A percentile compares a stretch with the other conserved stretches of the same genome.
phyloP scores from a whole-genome alignment of 1,140 invertebrate species.

The Penaeus japonicus region DNA sequence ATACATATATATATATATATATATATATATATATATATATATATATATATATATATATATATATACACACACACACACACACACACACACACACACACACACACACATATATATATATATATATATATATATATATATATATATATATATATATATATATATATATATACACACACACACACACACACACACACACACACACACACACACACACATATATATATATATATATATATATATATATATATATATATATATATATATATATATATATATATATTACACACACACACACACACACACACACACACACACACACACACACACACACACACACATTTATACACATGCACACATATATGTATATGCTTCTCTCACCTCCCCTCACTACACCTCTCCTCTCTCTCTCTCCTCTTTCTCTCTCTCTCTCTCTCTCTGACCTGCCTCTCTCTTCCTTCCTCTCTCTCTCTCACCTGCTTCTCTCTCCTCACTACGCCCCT shows the following conservation, averaged over 20 bases:
- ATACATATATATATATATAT: not conserved
- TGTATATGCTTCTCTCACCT: not conserved
- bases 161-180: not conserved
- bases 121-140: too few species aligned
- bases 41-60: not conserved
- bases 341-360: not conserved
- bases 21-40: not conserved
- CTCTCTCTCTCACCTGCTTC: not conserved
- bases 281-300: not conserved
- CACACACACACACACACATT: not conserved
- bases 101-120: not conserved
- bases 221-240: not conserved
- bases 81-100: not conserved
- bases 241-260: slow-evolving; percentile 12
- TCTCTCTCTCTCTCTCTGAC: not conserved
- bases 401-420: not conserved
- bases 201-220: not conserved
- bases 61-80: not conserved
- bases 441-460: not conserved
- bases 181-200: slow-evolving; percentile 13
- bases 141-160: not conserved
- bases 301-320: not conserved
- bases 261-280: slow-evolving; percentile 6
- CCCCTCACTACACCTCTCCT: not conserved
- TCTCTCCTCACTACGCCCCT: not conserved